Evolutionary conservation across 2,888 invertebrate species (phyloP).

Genomic region (Acrocyrtus sp.): DNA sequence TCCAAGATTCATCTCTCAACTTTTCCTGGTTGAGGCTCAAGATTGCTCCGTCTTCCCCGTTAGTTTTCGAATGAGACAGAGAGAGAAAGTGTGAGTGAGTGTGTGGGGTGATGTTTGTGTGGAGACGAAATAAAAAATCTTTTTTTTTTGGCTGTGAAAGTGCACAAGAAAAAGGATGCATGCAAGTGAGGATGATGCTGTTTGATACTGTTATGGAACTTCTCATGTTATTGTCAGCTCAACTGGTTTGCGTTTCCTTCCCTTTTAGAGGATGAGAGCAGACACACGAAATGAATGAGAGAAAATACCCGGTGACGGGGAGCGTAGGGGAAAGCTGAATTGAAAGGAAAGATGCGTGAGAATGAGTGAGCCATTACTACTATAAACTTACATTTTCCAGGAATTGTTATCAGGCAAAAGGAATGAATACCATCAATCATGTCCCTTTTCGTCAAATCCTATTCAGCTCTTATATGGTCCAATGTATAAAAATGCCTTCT

Average conservation of each 20-base stretch:
- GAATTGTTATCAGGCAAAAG: neutral
- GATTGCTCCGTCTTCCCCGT: neutral
- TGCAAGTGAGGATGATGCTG: neutral
- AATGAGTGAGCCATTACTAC: neutral
- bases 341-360: neutral
- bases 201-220: neutral
- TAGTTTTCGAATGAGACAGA: neutral
- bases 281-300: neutral
- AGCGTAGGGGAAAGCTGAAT: neutral
- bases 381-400: neutral
- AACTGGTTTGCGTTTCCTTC: neutral
- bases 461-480: too few relatives aligned
- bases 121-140: too few relatives aligned
- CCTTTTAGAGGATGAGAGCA: neutral
- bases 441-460: neutral
- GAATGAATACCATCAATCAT: neutral
- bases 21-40: neutral
- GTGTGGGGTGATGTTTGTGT: too few relatives aligned
- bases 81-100: too few relatives aligned
- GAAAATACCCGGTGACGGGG: neutral
- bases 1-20: constrained; percentile 26
- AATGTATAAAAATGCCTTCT: too few relatives aligned
- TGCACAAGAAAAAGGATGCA: neutral
- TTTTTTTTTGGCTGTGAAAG: too few relatives aligned
- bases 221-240: neutral